Conservation (phyloP, 35 echinoderm and acorn worm species). For the Hemicentrotus pulcherrimus region DNA sequence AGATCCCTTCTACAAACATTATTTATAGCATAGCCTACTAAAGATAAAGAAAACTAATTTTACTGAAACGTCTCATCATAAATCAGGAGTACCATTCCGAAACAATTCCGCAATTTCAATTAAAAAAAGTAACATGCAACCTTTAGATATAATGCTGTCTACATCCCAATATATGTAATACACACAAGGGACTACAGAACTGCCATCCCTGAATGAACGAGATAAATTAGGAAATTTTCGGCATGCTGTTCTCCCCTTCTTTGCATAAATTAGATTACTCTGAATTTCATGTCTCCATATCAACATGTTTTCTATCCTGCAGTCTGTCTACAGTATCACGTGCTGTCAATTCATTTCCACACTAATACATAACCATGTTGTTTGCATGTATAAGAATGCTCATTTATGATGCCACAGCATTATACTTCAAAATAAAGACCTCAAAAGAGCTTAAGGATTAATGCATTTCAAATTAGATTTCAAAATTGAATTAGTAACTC, state of each 20-base stretch:
- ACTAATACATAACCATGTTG: background rate
- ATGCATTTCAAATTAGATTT: constrained; percentile 20
- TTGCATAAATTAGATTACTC: constrained; percentile 6
- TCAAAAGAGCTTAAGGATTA: background rate
- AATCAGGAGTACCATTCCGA: background rate
- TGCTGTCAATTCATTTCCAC: background rate
- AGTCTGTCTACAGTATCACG: constrained; percentile 1
- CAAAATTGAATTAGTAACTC: constrained; percentile 7
- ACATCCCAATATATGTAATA: background rate
- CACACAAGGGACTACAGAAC: background rate
- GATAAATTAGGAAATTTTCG: constrained; percentile 1
- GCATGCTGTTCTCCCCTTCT: background rate
- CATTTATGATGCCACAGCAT: background rate
- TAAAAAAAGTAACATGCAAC: background rate
- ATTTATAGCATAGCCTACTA: background rate
- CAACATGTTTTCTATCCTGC: background rate
- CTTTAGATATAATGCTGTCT: background rate
- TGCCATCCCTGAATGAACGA: background rate
- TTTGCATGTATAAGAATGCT: background rate
- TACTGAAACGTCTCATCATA: background rate
- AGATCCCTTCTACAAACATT: background rate
- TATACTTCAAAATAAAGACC: background rate
- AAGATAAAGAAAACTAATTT: background rate
- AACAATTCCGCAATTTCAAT: background rate
- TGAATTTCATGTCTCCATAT: background rate